These are phyloP conservation scores for Stictocephala bisonia DNA, from an alignment of 2,888 invertebrate species.

Conservation along the genomic window DNA sequence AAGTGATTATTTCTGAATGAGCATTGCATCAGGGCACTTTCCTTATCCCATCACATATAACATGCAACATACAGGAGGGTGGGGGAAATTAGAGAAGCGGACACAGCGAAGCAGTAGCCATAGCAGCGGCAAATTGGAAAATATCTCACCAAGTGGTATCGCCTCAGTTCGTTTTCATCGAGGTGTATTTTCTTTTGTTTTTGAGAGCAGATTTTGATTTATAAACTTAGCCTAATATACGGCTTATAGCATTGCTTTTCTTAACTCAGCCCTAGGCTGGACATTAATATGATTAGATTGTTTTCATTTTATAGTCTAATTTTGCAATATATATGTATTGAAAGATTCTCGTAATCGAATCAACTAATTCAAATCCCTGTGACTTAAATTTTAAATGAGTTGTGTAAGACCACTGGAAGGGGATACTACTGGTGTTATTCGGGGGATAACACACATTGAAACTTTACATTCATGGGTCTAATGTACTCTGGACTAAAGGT, in stretches of 20 bases:
- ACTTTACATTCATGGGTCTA: not conserved
- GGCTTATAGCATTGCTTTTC: slow-evolving; percentile 41
- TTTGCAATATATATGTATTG: too few species aligned
- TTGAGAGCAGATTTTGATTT: slow-evolving; percentile 20
- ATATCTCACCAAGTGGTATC: slow-evolving; percentile 43
- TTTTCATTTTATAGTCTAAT: too few species aligned
- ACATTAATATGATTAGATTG: not conserved
- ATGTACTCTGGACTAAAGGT: too few species aligned
- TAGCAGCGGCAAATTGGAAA: slow-evolving; percentile 38
- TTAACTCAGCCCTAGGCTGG: slow-evolving; percentile 10
- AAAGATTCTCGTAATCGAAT: too few species aligned
- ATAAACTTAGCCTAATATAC: not conserved
- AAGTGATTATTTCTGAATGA: slow-evolving; percentile 25
- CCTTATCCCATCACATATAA: slow-evolving; percentile 46
- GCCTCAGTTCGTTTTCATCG: slow-evolving; percentile 24
- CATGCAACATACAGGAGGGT: slow-evolving; percentile 38
- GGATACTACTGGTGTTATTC: slow-evolving; percentile 32
- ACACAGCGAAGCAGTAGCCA: slow-evolving; percentile 33
- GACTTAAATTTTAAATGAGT: too few species aligned
- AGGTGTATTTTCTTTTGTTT: too few species aligned
- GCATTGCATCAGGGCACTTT: slow-evolving; percentile 42
- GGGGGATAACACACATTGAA: slow-evolving; percentile 10
- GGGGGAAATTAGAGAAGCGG: slow-evolving; percentile 1
- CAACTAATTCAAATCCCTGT: too few species aligned
- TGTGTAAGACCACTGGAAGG: not conserved